These are phyloP conservation scores for Asobara japonica DNA, from an alignment of 1,140 invertebrate genomes.

Conservation along the genomic window DNA sequence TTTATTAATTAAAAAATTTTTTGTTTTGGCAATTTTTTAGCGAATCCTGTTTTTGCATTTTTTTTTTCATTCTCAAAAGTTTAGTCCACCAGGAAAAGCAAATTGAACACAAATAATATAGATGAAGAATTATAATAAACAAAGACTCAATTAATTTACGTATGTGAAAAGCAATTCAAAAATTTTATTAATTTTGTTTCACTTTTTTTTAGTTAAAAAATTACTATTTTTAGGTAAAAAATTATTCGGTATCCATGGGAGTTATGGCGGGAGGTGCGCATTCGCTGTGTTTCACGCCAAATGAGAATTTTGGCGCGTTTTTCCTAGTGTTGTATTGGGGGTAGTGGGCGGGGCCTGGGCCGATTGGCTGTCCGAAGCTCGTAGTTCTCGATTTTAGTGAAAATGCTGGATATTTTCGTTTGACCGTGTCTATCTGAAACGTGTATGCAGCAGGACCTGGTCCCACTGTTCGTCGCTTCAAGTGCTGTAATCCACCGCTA, in stretches of 20 bases:
- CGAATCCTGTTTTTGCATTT: too few species aligned
- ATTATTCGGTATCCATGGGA: background rate
- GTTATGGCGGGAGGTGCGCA: conserved; percentile 39
- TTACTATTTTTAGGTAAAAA: too few species aligned
- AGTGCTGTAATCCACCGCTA: conserved; percentile 33
- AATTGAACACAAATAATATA: too few species aligned
- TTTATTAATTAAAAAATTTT: too few species aligned
- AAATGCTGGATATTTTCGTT: conserved; percentile 52
- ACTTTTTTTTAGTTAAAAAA: too few species aligned
- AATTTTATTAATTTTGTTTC: too few species aligned
- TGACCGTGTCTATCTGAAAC: conserved; percentile 44
- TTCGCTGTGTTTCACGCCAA: conserved; percentile 57
- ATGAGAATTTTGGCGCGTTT: conserved; percentile 51
- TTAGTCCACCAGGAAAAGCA: too few species aligned
- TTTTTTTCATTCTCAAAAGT: too few species aligned
- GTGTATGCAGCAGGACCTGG: conserved; percentile 59
- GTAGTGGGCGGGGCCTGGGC: conserved; percentile 55
- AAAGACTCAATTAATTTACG: too few species aligned
- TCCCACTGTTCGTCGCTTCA: conserved; percentile 15
- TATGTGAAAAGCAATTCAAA: too few species aligned
- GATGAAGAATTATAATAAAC: too few species aligned
- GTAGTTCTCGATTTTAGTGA: conserved; percentile 44
- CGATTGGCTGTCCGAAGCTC: background rate
- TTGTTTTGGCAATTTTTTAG: too few species aligned
- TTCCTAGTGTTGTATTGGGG: conserved; percentile 40